Conservation (phyloP, 2,113 vertebrate species). For the Xyliphius kryptos region DNA sequence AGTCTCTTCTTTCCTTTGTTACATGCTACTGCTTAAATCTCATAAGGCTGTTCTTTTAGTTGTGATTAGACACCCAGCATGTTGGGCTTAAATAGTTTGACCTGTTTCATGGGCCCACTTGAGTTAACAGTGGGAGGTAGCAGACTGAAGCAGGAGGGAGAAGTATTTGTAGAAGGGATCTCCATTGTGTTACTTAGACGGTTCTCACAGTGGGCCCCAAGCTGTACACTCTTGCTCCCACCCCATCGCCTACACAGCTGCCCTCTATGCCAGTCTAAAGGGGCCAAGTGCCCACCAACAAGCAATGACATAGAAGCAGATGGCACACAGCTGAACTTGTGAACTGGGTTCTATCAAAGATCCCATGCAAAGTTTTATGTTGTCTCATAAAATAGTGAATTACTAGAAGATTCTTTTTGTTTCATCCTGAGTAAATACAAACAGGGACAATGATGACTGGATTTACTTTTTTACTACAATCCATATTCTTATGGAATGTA, state of each 20-base stretch:
- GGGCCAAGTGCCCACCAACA: conserved; percentile 32
- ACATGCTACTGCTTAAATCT: conserved; percentile 51
- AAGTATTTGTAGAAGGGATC: conserved; percentile 45
- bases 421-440: too few species aligned
- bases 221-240: conserved; percentile 50
- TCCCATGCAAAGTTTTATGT: conserved; percentile 17
- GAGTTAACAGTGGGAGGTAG: conserved; percentile 46
- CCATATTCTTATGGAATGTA: too few species aligned
- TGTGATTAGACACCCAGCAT: conserved; percentile 60
- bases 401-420: too few species aligned
- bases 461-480: too few species aligned
- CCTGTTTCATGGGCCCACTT: conserved; percentile 55
- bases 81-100: conserved; percentile 62
- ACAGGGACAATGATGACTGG: too few species aligned
- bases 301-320: conserved; percentile 29
- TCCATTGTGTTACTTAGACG: conserved; percentile 54
- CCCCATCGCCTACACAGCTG: conserved; percentile 45
- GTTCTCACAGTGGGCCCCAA: conserved; percentile 52
- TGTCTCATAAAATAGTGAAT: conserved; percentile 5
- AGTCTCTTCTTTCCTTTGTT: conserved; percentile 59
- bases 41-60: conserved; percentile 54
- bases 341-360: conserved; percentile 34
- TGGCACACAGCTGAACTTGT: conserved; percentile 39
- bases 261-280: conserved; percentile 49
- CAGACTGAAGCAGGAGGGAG: conserved; percentile 34